These are phyloP conservation scores for Serripes groenlandicus DNA, from an alignment of 2,888 invertebrate species.

Conservation along the genomic window DNA sequence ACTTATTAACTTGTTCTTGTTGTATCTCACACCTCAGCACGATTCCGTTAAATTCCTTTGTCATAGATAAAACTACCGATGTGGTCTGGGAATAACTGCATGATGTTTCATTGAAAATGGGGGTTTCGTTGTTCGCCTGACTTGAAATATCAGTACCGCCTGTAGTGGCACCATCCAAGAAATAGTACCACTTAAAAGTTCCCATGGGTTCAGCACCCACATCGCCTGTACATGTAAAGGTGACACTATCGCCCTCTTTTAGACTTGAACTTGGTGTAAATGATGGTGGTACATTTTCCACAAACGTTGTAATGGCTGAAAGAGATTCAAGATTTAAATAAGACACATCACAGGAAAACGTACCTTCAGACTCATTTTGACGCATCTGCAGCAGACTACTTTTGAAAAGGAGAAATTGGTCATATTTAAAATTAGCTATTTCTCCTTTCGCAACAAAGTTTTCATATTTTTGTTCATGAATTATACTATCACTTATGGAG, in stretches of 20 bases:
- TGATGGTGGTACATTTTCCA: not conserved
- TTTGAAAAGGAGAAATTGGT: too few relatives aligned
- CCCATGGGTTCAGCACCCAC: constrained; percentile 46
- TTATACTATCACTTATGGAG: too few relatives aligned
- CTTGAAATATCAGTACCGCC: constrained; percentile 6
- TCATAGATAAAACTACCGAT: constrained; percentile 38
- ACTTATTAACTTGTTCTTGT: constrained; percentile 12
- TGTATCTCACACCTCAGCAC: constrained; percentile 55
- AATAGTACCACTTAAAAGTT: constrained; percentile 44
- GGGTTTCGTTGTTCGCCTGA: not conserved
- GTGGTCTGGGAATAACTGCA: constrained; percentile 41
- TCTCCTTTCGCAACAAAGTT: too few relatives aligned
- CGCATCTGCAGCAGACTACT: too few relatives aligned
- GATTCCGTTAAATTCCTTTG: constrained; percentile 10
- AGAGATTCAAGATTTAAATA: not conserved
- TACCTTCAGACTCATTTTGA: too few relatives aligned
- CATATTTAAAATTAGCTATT: too few relatives aligned
- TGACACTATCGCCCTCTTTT: constrained; percentile 36
- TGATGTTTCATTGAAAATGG: not conserved
- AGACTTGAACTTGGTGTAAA: constrained; percentile 22
- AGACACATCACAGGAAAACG: too few relatives aligned
- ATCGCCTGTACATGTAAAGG: constrained; percentile 52
- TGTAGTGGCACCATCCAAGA: constrained; percentile 6
- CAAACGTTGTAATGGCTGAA: constrained; percentile 30
- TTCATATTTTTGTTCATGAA: too few relatives aligned